Base-by-base conservation (phyloP, 2,888 invertebrate genomes). In the Volucella bombylans region DNA sequence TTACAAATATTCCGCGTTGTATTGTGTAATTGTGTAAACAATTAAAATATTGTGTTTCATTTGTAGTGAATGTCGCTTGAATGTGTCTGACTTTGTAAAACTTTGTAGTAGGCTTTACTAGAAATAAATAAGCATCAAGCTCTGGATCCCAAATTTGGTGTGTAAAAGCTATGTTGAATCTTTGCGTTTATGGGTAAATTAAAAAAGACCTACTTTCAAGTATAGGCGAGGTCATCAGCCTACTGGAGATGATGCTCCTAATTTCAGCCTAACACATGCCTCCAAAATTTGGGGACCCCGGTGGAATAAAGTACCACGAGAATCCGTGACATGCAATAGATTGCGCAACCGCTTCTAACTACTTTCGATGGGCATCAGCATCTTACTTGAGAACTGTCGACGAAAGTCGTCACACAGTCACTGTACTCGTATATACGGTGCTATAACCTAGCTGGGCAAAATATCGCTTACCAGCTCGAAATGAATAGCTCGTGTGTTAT, bases 391-490 rank as follows among this genome's bases (percentile, higher is more conserved):
- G 39, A 39, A 61, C 8, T 15, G 41, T 15, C 61, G 14, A 38
- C n/a, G 50, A 71, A 71, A 1, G 62, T 45, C 9, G 47, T 57
- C 23, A 54, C 64, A 41, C 71, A 71, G 14, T 74, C 74, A 18
- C 65, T 65, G 9, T 57, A 74, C 4, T 65, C 57, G 10, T 45
- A 18, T 18, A 1, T 18, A 18, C 1, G 18, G 55, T 23, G n/a
- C 55, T 45, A 8, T 69, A 54, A 0, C 68, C 74, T 12, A 73
- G 52, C 45, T n/a, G n/a, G n/a, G n/a, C n/a, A n/a, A n/a, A n/a
- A 86, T 52, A 14, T 87, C 83, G 43, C 65, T 80, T 9, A 77
- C 82, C 0, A 82, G 64, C 45, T 86, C 82, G 8, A 86, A 31
- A 45, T 86, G 82, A 12, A 79, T 68, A 1, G 77, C 86, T 12